phyloP scores from a whole-genome alignment of 35 echinoderm and acorn worm species.

The Holothuria glaberrima region DNA sequence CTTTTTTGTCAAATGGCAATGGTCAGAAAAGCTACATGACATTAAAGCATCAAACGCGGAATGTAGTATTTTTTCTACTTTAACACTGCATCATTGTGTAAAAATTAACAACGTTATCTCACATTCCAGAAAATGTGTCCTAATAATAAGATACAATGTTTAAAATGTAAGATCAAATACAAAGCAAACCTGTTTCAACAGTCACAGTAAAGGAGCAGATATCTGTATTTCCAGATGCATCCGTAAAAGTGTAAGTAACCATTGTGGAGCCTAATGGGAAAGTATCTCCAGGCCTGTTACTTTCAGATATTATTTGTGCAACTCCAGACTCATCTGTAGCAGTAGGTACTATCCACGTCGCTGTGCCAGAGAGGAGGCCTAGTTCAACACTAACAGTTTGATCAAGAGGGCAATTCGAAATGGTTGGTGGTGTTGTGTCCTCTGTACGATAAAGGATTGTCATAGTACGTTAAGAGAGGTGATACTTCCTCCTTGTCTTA shows the following conservation, averaged over 20 bases:
- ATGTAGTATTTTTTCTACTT: too few relatives aligned
- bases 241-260: constrained; percentile 75
- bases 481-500: too few relatives aligned
- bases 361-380: not conserved
- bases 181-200: constrained; percentile 25
- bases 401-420: constrained; percentile 11
- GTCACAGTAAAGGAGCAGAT: constrained; percentile 68
- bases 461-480: too few relatives aligned
- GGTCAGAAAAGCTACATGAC: too few relatives aligned
- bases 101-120: too few relatives aligned
- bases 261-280: constrained; percentile 67
- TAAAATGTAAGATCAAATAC: too few relatives aligned
- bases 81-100: too few relatives aligned
- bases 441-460: not conserved
- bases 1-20: too few relatives aligned
- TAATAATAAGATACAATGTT: too few relatives aligned
- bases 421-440: constrained; percentile 15
- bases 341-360: constrained; percentile 59
- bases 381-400: constrained; percentile 19
- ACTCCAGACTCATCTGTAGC: constrained; percentile 77
- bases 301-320: not conserved
- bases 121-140: too few relatives aligned
- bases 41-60: too few relatives aligned
- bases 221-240: constrained; percentile 48
- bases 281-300: constrained; percentile 50